Conservation (phyloP, 1,140 invertebrate genomes). For the Drosophila subobscura region DNA sequence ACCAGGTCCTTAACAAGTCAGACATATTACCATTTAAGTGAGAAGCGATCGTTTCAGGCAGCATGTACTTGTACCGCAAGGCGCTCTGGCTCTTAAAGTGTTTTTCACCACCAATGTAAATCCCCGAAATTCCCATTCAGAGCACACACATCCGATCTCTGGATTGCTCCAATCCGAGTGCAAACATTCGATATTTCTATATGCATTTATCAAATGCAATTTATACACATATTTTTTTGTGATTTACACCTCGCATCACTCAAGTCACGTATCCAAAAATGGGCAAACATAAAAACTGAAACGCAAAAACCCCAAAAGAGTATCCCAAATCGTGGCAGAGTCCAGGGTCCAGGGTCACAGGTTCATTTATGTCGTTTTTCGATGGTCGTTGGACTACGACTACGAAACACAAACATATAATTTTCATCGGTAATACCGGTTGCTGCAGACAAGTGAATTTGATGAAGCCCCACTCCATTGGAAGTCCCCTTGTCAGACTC, state of each 20-base stretch:
- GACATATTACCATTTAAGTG: conserved; percentile 53
- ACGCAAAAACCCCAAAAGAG: background rate
- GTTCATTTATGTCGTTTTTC: conserved; percentile 7
- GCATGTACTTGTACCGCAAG: background rate
- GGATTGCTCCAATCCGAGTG: conserved; percentile 38
- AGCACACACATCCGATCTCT: conserved; percentile 27
- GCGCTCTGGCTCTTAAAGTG: conserved; percentile 1
- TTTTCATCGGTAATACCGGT: conserved; percentile 65
- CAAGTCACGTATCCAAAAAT: conserved; percentile 36
- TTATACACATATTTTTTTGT: conserved; percentile 39
- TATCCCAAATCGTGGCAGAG: no score
- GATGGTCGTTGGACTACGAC: conserved; percentile 21
- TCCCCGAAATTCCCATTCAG: conserved; percentile 16
- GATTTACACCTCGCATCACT: conserved; percentile 27
- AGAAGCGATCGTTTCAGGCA: conserved; percentile 33
- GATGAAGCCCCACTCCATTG: conserved; percentile 36
- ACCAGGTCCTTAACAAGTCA: conserved; percentile 51
- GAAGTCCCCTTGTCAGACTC: no score
- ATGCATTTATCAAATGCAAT: conserved; percentile 67
- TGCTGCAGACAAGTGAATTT: conserved; percentile 63
- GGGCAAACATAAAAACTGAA: conserved; percentile 21
- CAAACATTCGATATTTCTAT: conserved; percentile 52
- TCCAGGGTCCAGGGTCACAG: background rate
- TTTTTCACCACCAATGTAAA: conserved; percentile 11
- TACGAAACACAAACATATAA: conserved; percentile 63